Evolutionary conservation across 2,113 vertebrate species (phyloP), one percentile per base, ranked within the genome.

Genomic region (Ophiodon elongatus): DNA sequence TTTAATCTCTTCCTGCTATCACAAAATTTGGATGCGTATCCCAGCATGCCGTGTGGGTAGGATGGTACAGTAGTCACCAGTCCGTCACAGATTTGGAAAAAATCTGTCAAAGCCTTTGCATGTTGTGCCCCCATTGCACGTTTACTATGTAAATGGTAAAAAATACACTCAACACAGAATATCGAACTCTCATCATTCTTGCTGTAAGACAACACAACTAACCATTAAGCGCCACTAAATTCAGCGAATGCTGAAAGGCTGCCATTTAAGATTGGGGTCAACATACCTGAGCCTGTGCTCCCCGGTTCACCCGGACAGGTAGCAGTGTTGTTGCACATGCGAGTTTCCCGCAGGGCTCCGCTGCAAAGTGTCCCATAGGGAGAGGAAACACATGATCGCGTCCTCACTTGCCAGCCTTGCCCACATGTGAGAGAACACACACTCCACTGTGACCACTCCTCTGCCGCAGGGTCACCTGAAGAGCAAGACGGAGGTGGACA

Each of bases 371-470:
- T 99, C 80, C 98, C 98, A 78, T 99, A 99, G 3, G 98, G 98
- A 17, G 98, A 99, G 19, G 98, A 98, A 84, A 99, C 97, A 2
- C 98, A 99, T 39, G 98, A 99, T 37, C 98, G 97, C 0, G 97
- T 98, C 85, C 98, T 96, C 90, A 98, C 97, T 94, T 99, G 98
- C 93, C 96, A 97, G 82, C 98, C 98, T 92, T 99, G 97, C 56
- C 98, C 98, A 35, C 98, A 99, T 0, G 98, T 99, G 91, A 99
- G 95, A 3, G 98, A 99, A 92, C 98, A 99, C 80, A 98, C 96
- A 23, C 98, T 99, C 98, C 98, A 99, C 91, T 97, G 98, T 3
- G 98, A 99, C 98, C 98, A 99, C 86, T 98, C 98, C 93, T 99
- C 98, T 0, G 98, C 98, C 0, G 98, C 97, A 0, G 98, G 98